Conservation (phyloP, 2,113 vertebrate species). For the Perccottus glenii region DNA sequence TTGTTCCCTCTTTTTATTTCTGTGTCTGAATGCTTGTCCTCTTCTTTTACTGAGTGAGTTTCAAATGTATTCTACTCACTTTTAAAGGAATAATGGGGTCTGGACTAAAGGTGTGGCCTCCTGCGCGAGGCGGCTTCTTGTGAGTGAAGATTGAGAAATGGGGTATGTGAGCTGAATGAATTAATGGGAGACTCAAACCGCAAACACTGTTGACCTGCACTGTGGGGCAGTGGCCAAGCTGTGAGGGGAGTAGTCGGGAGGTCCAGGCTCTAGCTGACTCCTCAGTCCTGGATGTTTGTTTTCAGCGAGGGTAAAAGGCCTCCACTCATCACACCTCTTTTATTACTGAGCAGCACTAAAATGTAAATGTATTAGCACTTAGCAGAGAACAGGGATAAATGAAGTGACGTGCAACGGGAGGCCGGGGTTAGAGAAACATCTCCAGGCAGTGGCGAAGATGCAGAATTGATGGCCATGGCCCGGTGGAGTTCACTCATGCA, state of each 20-base stretch:
- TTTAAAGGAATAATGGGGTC: conserved; percentile 3
- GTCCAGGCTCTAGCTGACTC: conserved; percentile 18
- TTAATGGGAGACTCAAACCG: conserved; percentile 73
- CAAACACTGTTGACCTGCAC: conserved; percentile 80
- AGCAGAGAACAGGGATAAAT: conserved; percentile 64
- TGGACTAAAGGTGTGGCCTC: conserved; percentile 23
- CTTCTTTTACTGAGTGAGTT: conserved; percentile 43
- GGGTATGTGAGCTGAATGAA: conserved; percentile 50
- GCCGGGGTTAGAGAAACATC: conserved; percentile 53
- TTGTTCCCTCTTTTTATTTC: conserved; percentile 43
- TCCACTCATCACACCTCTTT: conserved; percentile 64
- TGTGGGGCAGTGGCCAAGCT: conserved; percentile 67
- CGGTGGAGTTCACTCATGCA: conserved; percentile 62
- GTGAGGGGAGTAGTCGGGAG: conserved; percentile 22
- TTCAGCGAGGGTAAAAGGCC: conserved; percentile 57
- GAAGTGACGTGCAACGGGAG: conserved; percentile 45
- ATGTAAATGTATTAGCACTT: conserved; percentile 78
- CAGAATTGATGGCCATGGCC: conserved; percentile 64
- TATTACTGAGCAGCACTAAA: conserved; percentile 73
- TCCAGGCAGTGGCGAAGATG: conserved; percentile 44
- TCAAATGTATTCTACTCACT: conserved; percentile 36
- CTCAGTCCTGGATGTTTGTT: conserved; percentile 63
- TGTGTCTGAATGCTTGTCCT: conserved; percentile 57
- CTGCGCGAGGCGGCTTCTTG: conserved; percentile 39
- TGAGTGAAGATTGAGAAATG: conserved; percentile 36